Percentiles rank a stretch among this genome's conserved stretches.
These are phyloP conservation scores for Montipora foliosa DNA, from an alignment of 64 coral and sea anemone genomes.

Conservation along the genomic window DNA sequence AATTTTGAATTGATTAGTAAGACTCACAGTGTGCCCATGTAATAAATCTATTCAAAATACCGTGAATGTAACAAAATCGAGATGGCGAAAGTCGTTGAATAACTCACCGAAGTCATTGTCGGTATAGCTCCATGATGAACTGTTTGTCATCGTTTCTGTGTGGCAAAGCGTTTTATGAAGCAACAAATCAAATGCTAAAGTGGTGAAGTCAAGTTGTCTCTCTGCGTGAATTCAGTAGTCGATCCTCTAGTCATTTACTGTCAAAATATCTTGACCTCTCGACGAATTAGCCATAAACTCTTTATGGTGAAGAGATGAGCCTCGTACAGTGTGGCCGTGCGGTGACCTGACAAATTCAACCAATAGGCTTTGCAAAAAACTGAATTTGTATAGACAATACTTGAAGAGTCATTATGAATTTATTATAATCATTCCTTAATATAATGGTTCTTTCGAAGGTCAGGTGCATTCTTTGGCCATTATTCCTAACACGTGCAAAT, in stretches of 20 bases:
- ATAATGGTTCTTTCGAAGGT: not conserved
- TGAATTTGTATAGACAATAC: conserved; percentile 39
- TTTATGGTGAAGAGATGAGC: too few relatives aligned
- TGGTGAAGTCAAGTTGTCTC: not conserved
- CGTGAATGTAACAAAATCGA: not conserved
- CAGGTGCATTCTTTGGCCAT: not conserved
- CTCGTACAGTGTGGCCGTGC: too few relatives aligned
- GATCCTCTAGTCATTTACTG: too few relatives aligned
- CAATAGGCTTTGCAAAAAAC: not conserved
- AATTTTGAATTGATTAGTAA: not conserved
- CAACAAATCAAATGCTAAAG: not conserved
- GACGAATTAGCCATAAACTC: too few relatives aligned
- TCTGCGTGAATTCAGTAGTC: not conserved
- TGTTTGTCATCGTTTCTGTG: not conserved
- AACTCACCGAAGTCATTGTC: conserved; percentile 87
- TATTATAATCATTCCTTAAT: conserved; percentile 9
- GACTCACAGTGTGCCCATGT: not conserved
- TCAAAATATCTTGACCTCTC: too few relatives aligned
- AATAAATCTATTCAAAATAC: not conserved
- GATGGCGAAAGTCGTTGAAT: not conserved
- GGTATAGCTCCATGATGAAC: conserved; percentile 78
- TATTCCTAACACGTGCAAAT: conserved; percentile 36
- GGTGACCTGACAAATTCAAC: not conserved
- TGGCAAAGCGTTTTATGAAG: not conserved
- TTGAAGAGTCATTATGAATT: conserved; percentile 39